Evolutionary conservation across 2,888 invertebrate genomes (phyloP), one percentile per base, ranked within the genome.

Genomic region (Rhaphigaster nebulosa): DNA sequence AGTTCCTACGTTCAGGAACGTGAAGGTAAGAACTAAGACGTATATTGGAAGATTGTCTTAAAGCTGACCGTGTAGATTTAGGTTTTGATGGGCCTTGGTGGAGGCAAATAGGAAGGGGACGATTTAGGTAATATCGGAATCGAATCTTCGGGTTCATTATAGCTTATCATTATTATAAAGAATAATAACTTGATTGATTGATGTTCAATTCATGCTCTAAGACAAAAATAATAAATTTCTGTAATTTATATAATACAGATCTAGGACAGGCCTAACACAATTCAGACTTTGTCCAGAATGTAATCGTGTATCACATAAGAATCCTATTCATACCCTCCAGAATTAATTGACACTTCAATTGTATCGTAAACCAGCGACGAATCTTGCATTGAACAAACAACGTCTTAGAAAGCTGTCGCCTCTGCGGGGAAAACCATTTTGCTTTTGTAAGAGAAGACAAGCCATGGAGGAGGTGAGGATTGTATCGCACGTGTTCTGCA

Each of bases 401-500:
- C 20, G 20, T 38, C 70, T 76, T 76, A 8, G 70, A 76, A 76
- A 76, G 70, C 70, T 76, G 70, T 76, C 38, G 29, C 38, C 38
- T 10, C 29, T 34, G 70, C 12, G 38, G 70, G 23, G 70, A 38
- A 34, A 38, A 38, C 34, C 70, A 76, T 76, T 76, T 23, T 76
- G 34, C 70, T 76, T 38, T 38, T 76, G 70, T 65, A 15, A 65
- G 65, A 29, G 65, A 65, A 60, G 60, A n/a, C 26, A n/a, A n/a
- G 60, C n/a, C 6, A n/a, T n/a, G 60, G 8, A 26, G 20, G 23
- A 34, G 29, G 29, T 6, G 34, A 70, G 70, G 38, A 76, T 38
- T 76, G 70, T 76, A 76, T 76, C 70, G 34, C 20, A 38, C 34
- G 70, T 76, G 70, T 76, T 76, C 70, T 76, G 70, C 70, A 76